Evolutionary conservation across 2,797 vertebrate genomes (phyloP), one percentile per base, ranked within the genome.

Genomic region (Squalus acanthias): DNA sequence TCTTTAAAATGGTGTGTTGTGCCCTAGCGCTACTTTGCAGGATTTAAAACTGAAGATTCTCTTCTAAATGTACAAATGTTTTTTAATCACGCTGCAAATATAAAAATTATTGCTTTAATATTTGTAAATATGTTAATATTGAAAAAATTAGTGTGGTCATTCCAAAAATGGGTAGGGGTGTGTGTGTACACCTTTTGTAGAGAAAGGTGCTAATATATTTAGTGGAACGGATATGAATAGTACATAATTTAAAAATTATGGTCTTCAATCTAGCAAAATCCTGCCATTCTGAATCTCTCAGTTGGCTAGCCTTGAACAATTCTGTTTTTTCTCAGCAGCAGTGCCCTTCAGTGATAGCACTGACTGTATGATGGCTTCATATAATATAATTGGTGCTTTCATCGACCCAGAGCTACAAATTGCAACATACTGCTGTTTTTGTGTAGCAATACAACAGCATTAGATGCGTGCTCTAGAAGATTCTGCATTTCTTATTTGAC

Each of bases 261-360:
- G 53, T 20, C 22, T 95, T 72, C 46, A 74, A 1, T 53, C 12
- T 1, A 15, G 26, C 29, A 57, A 74, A 76, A 76, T 8, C 50
- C 50, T 76, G 10, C 29, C 10, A 33, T 74, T 95, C 13, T 74
- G 26, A n/a, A 53, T 69, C 50, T 50, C 53, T 89, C 67, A 93
- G 60, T 46, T n/a, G 57, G 74, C 29, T 92, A 92, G 89, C 91
- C 57, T 67, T 96, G 72, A 96, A 96, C 70, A 67, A 96, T 91
- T 57, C 63, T 96, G 95, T 95, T 96, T 92, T 91, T 82, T 60
- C 88, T 92, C 15, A 26, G 88, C 72, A 63, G 63, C 95, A 79
- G 96, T 96, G 63, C 46, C 95, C 39, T 96, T 93, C 79, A 96
- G 96, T 96, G 96, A 79, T 95, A 72, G 96, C 95, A 20, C 88